Evolutionary conservation across 2,888 invertebrate genomes (phyloP), one percentile per base, ranked within the genome.

Genomic region (Chymomyza procnemis): DNA sequence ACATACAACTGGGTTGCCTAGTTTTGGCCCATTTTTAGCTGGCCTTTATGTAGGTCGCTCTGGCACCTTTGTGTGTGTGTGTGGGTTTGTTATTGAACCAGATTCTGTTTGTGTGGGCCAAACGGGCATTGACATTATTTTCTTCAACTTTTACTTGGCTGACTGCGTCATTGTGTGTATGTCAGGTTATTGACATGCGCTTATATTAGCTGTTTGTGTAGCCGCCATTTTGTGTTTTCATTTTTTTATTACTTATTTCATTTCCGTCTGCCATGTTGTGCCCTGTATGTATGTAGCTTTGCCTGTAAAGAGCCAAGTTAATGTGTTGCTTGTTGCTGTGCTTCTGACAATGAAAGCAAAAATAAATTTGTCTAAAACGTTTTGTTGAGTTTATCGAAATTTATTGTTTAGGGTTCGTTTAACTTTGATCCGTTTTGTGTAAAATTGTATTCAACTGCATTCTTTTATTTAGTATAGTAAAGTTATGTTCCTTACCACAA

Each of bases 31-130:
- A 64, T 71, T 70, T 76, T 74, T 26, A 62, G 61, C 59, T 60
- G 50, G 59, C 54, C 65, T 75, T 69, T 46, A 66, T 74, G 61
- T 76, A 66, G 87, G 87, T 87, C 83, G 73, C 71, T 70, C 77
- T 41, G 34, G 58, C n/a, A 34, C 21, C 18, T 18, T 48, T 61
- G 30, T 30, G 26, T 61, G 50, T 61, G 30, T 52, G 50, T 18
- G n/a, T 26, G 50, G 9, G 47, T 22, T 19, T 60, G 47, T 14
- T 4, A 60, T 26, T 54, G 54, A 54, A 54, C 19, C 54, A 54
- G 54, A 21, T 54, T 54, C 22, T 19, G 2, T 16, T n/a, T 16
- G 19, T 50, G 50, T 19, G 50, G 50, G 50, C 19, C 34, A 41
- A 41, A 12, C 34, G 34, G 34, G 12, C 34, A 41, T 41, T 41